Evolutionary conservation across 1,140 invertebrate species (phyloP), one percentile per base, ranked within the genome.

Genomic region (Ceratina australensis): DNA sequence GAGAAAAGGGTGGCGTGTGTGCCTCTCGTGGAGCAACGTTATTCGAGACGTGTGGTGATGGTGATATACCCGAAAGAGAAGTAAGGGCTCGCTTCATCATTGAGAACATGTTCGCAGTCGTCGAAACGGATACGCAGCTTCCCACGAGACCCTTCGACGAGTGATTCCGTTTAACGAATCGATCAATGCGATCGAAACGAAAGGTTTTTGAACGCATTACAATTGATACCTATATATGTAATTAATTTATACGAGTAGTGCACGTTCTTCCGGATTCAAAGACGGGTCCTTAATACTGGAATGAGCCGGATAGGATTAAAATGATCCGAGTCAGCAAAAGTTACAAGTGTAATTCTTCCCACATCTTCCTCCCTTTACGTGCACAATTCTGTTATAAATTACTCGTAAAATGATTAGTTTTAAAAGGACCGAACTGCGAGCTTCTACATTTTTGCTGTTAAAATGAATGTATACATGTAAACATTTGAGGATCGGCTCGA

Each of bases 131-230:
- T 49, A 67, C 18, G 63, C 50, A 66, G 33, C 52, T 74, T 66
- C 61, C 24, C 52, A 28, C 52, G 33, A 65, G 7, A 57, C 52
- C 16, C 12, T 26, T 47, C 57, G 61, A 74, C 61, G 26, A 52
- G 52, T 33, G 33, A 67, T 47, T 64, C 64, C 20, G 13, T 63
- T 13, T 33, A 10, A 24, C 54, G 33, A 47, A 12, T 42, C 24
- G 18, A 24, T 50, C 7, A 3, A 63, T 7, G 42, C 16, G 2
- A 18, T 54, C 15, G 24, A 28, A 47, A 64, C 56, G 24, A 47
- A 59, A 28, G 57, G 12, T 77, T 56, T 33, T 42, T 1, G n/a
- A 60, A 78, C 26, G 54, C 69, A 80, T 80, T 49, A 64, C 15
- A 50, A 66, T 26, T 42, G 33, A 66, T 66, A 47, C 22, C 20